Percentiles rank a stretch among this genome's conserved stretches.
These are phyloP conservation scores for Sphaerophoria rueppellii DNA, from an alignment of 2,888 invertebrate species.

Conservation along the genomic window DNA sequence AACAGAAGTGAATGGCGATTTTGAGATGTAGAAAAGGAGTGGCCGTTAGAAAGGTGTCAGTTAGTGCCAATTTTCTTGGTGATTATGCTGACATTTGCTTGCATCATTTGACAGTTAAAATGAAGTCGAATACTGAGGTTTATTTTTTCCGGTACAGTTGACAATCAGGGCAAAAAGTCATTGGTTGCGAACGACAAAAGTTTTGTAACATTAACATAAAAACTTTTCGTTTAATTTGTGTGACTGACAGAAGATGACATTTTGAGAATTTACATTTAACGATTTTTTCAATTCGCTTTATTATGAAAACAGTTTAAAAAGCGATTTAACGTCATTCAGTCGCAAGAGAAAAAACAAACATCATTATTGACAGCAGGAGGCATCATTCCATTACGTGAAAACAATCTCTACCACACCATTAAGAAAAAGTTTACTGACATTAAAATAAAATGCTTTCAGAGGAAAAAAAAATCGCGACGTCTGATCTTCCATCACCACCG, in stretches of 20 bases:
- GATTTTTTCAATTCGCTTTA: background rate
- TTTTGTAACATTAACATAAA: too few species aligned
- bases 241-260: too few species aligned
- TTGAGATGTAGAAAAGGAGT: background rate
- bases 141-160: too few species aligned
- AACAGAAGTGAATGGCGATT: too few species aligned
- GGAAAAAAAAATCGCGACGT: conserved; percentile 3
- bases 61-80: background rate
- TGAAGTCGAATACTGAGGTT: too few species aligned
- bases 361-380: conserved; percentile 19
- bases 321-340: background rate
- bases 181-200: too few species aligned
- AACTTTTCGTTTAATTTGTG: too few species aligned
- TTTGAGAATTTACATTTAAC: too few species aligned
- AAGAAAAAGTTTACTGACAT: conserved; percentile 24
- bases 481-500: background rate
- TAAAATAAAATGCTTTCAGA: conserved; percentile 40
- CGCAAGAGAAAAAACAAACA: background rate
- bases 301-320: background rate
- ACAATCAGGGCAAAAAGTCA: too few species aligned
- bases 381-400: conserved; percentile 65
- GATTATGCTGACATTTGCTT: background rate
- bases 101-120: background rate
- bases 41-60: conserved; percentile 37
- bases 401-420: conserved; percentile 56